Percentiles rank a stretch among this genome's conserved stretches.
Conservation (phyloP, 2,888 invertebrate genomes). For the Drosophila sordidula region DNA sequence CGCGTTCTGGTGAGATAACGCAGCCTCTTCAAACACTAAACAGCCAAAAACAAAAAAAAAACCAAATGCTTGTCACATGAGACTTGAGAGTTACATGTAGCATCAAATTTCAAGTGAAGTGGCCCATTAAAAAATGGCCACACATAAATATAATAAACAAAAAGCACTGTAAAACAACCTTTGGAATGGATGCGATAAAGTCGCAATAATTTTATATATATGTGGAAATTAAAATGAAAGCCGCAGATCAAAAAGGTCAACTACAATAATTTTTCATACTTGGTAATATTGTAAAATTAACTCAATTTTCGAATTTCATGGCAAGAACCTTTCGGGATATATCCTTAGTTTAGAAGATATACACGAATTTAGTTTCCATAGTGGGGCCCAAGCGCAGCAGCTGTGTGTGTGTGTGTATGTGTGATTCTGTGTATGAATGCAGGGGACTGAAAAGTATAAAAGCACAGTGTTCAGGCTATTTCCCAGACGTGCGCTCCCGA, state of each 20-base stretch:
- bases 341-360: too few species aligned
- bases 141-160: constrained; percentile 18
- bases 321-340: too few species aligned
- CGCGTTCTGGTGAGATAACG: constrained; percentile 46
- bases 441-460: too few species aligned
- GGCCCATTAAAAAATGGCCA: constrained; percentile 34
- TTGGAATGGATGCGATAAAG: constrained; percentile 28
- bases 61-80: constrained; percentile 33
- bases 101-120: constrained; percentile 68
- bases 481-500: too few species aligned
- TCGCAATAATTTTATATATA: constrained; percentile 12
- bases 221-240: constrained; percentile 1
- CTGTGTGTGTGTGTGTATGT: too few species aligned
- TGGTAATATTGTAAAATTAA: too few species aligned
- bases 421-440: too few species aligned
- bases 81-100: constrained; percentile 37
- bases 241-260: not conserved
- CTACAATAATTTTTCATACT: too few species aligned
- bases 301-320: too few species aligned
- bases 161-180: not conserved
- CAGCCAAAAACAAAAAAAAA: constrained; percentile 11
- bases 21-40: constrained; percentile 12
- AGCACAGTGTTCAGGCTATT: too few species aligned
- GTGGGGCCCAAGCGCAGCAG: too few species aligned
- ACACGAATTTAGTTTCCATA: too few species aligned